phyloP scores from a whole-genome alignment of 2,888 invertebrate genomes.

The Thelaira solivaga region DNA sequence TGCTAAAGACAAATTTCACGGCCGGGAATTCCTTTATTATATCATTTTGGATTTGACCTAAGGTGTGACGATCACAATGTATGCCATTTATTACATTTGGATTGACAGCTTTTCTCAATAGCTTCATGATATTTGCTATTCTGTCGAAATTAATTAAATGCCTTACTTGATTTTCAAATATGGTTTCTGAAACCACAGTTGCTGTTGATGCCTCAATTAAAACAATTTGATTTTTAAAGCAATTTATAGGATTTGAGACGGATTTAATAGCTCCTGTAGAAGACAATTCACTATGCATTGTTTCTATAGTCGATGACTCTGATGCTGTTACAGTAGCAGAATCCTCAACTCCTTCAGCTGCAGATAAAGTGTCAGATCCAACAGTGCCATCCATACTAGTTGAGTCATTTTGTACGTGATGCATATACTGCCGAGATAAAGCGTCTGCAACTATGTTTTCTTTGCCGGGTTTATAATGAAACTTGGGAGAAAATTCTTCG shows the following conservation, averaged over 20 bases:
- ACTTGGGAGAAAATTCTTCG: conserved; percentile 16
- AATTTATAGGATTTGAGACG: conserved; percentile 1
- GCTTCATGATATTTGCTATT: not conserved
- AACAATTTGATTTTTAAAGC: conserved; percentile 2
- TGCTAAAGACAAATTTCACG: conserved; percentile 7
- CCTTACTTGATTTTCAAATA: conserved; percentile 1
- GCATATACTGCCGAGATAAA: conserved; percentile 27
- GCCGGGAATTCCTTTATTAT: conserved; percentile 36
- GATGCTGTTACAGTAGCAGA: not conserved
- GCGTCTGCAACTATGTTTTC: conserved; percentile 35
- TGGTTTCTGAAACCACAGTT: not conserved
- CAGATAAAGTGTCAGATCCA: not conserved
- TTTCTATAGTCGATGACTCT: not conserved
- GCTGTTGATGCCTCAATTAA: not conserved
- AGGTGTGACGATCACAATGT: conserved; percentile 16
- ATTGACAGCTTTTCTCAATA: conserved; percentile 14
- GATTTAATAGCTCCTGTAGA: not conserved
- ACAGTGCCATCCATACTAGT: not conserved
- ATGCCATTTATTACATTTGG: conserved; percentile 40
- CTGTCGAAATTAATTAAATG: conserved; percentile 22
- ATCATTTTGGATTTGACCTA: conserved; percentile 40
- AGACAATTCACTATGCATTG: conserved; percentile 5
- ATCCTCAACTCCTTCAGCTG: not conserved
- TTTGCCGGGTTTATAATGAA: conserved; percentile 35
- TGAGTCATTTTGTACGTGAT: conserved; percentile 16